Percentiles rank a stretch among this genome's conserved stretches.
These are phyloP conservation scores for Pseudotriccus pelzelni DNA, from an alignment of 2,797 vertebrate species.

Conservation along the genomic window DNA sequence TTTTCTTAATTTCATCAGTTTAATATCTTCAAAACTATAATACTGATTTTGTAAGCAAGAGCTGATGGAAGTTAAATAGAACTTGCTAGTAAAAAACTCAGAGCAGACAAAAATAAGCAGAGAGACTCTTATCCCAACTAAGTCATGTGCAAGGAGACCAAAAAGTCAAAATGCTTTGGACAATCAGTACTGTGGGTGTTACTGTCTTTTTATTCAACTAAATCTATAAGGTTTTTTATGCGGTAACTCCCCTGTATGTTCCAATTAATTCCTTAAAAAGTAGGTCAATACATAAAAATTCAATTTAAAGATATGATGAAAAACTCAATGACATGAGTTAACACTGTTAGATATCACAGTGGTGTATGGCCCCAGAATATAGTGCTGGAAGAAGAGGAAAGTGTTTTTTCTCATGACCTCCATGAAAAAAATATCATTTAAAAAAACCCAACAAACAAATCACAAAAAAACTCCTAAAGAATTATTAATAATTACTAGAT, in stretches of 20 bases:
- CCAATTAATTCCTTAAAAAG: neutral
- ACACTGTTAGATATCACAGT: neutral
- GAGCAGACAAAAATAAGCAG: neutral
- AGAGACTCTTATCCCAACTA: neutral
- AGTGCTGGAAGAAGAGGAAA: neutral
- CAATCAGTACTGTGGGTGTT: neutral
- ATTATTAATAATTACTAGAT: neutral
- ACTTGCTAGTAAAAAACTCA: neutral
- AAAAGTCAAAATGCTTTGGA: neutral
- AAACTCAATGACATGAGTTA: neutral
- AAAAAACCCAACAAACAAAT: neutral
- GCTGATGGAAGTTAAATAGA: neutral
- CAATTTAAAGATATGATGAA: neutral
- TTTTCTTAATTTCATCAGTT: neutral
- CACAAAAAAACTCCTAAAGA: neutral
- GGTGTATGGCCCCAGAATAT: neutral
- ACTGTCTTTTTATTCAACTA: conserved; percentile 34
- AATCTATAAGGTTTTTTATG: neutral
- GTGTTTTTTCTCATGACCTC: neutral
- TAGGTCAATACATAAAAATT: neutral
- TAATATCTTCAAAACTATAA: neutral
- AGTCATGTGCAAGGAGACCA: neutral
- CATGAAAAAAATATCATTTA: neutral
- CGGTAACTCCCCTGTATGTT: neutral
- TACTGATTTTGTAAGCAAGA: neutral